Percentiles rank a stretch among this genome's conserved stretches.
Conservation (phyloP, 1,140 invertebrate species). For the Cepaea nemoralis region DNA sequence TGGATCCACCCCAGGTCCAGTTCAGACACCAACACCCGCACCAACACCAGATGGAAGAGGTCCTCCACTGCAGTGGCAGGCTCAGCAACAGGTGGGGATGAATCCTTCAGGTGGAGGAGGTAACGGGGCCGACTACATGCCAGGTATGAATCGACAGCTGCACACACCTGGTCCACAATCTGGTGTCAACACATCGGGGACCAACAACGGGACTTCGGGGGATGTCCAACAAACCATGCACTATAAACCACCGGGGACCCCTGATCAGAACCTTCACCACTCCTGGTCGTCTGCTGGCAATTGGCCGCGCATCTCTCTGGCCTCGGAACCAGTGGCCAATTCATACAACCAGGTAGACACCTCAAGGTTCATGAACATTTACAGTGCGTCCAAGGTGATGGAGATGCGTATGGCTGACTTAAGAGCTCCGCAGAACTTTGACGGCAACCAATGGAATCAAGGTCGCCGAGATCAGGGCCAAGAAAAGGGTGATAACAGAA, state of each 20-base stretch:
- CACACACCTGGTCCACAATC: slow-evolving; percentile 31
- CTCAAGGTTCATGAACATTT: slow-evolving; percentile 36
- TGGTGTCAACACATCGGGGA: neutral
- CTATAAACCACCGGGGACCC: slow-evolving; percentile 34
- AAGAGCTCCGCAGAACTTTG: slow-evolving; percentile 23
- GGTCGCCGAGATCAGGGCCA: slow-evolving; percentile 30
- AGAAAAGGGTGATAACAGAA: slow-evolving; percentile 39
- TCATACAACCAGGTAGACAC: slow-evolving; percentile 37
- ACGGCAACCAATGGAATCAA: slow-evolving; percentile 34
- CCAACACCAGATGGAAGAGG: slow-evolving; percentile 26
- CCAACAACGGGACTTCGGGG: neutral
- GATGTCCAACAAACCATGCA: slow-evolving; percentile 40
- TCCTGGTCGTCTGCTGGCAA: slow-evolving; percentile 7
- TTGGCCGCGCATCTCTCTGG: slow-evolving; percentile 16
- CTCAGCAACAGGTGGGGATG: slow-evolving; percentile 28
- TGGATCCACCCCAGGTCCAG: slow-evolving; percentile 30
- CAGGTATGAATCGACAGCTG: slow-evolving; percentile 25
- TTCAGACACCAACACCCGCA: slow-evolving; percentile 29
- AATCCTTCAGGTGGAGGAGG: slow-evolving; percentile 23
- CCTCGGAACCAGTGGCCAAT: slow-evolving; percentile 27
- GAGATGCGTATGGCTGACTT: slow-evolving; percentile 42
- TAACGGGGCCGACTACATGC: slow-evolving; percentile 27
- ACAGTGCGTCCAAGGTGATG: slow-evolving; percentile 40
- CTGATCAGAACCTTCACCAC: slow-evolving; percentile 36
- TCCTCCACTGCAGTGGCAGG: slow-evolving; percentile 2